Percentiles rank a stretch among this genome's conserved stretches.
Conservation (phyloP, 1,140 invertebrate species). For the Phymorhynchus buccinoides region DNA sequence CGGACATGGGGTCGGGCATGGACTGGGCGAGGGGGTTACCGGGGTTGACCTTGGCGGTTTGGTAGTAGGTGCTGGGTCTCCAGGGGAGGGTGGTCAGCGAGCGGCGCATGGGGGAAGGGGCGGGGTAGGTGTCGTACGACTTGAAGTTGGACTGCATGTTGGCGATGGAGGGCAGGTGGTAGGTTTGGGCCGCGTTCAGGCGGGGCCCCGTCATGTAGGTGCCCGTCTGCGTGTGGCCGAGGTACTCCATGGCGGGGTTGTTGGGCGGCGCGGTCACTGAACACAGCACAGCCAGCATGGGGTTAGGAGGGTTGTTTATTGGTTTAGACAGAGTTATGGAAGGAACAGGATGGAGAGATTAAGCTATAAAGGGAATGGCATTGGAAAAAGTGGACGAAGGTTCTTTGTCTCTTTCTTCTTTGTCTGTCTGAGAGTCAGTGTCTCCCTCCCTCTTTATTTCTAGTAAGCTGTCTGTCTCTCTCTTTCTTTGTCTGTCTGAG, state of each 20-base stretch:
- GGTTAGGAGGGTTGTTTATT: no score
- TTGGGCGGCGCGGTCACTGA: slow-evolving; percentile 24
- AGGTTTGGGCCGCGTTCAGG: slow-evolving; percentile 59
- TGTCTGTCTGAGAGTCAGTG: no score
- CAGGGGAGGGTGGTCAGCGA: slow-evolving; percentile 73
- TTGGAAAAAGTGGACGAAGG: no score
- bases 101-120: slow-evolving; percentile 67
- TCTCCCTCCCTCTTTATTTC: no score
- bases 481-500: background rate
- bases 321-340: no score
- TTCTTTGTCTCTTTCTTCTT: no score
- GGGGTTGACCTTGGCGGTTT: slow-evolving; percentile 67
- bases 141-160: slow-evolving; percentile 69
- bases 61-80: slow-evolving; percentile 73
- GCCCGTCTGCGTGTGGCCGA: slow-evolving; percentile 73
- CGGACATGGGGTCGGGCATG: slow-evolving; percentile 67
- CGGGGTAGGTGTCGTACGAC: slow-evolving; percentile 70
- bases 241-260: slow-evolving; percentile 69
- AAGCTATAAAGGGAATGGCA: no score
- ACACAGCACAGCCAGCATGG: background rate
- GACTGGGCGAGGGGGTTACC: slow-evolving; percentile 58
- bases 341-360: no score
- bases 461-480: no score
- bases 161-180: slow-evolving; percentile 68
- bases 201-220: slow-evolving; percentile 73